phyloP scores from a whole-genome alignment of 53 echinoderm and acorn worm species.

The Holothuria scabra region DNA sequence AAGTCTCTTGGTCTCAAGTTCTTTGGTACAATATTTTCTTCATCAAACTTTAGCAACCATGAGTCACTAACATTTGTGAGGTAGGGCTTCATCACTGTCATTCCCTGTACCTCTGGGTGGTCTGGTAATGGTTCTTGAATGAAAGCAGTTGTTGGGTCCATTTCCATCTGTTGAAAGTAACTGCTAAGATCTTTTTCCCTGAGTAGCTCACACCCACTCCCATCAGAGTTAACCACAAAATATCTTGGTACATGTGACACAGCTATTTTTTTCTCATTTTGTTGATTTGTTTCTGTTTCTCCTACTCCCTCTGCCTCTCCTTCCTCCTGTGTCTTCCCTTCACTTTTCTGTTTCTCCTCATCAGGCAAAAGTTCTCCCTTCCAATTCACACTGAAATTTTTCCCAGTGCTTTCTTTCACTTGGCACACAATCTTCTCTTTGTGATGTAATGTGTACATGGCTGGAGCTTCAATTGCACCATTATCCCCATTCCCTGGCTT shows the following conservation, averaged over 20 bases:
- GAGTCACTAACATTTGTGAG: slow-evolving; percentile 54
- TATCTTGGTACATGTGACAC: slow-evolving; percentile 72
- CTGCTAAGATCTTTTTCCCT: slow-evolving; percentile 65
- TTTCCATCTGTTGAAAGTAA: slow-evolving; percentile 67
- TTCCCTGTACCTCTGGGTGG: slow-evolving; percentile 84
- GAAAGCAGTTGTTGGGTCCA: slow-evolving; percentile 86
- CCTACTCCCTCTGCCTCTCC: slow-evolving; percentile 26
- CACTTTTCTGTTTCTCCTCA: slow-evolving; percentile 32
- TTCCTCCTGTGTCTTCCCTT: slow-evolving; percentile 25
- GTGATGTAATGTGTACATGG: slow-evolving; percentile 79
- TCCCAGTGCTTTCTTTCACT: slow-evolving; percentile 67
- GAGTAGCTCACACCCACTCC: slow-evolving; percentile 84
- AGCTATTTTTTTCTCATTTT: not conserved
- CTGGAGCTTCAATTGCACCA: slow-evolving; percentile 43
- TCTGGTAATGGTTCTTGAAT: slow-evolving; percentile 83
- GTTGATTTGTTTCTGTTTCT: slow-evolving; percentile 39
- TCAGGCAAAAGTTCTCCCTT: slow-evolving; percentile 70
- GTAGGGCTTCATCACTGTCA: slow-evolving; percentile 93
- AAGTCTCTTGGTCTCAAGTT: slow-evolving; percentile 92
- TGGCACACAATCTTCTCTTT: slow-evolving; percentile 64
- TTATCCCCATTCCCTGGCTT: slow-evolving; percentile 46
- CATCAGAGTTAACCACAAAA: slow-evolving; percentile 86
- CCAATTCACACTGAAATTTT: slow-evolving; percentile 72
- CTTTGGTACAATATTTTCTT: slow-evolving; percentile 80
- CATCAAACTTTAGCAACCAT: slow-evolving; percentile 79